A percentile compares a stretch with the other conserved stretches of the same genome.
phyloP scores from a whole-genome alignment of 1,140 invertebrate genomes.

The Belonocnema kinseyi region DNA sequence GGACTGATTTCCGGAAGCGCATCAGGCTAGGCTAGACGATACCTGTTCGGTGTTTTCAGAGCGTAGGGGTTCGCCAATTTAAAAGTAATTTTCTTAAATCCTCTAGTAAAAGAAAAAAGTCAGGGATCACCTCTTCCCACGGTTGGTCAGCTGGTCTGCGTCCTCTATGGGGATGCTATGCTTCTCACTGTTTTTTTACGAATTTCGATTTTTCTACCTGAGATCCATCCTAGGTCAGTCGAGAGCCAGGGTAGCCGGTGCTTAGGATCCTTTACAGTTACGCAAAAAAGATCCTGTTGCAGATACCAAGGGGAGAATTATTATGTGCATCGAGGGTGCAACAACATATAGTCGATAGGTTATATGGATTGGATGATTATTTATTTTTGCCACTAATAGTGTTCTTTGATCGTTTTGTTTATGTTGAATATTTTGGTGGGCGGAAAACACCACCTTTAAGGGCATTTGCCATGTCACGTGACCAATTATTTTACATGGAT shows the following conservation, averaged over 20 bases:
- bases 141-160: constrained; percentile 74
- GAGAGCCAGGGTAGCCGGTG: constrained; percentile 50
- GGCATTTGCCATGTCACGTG: too few relatives aligned
- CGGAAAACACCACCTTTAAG: too few relatives aligned
- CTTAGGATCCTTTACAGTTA: constrained; percentile 62
- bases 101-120: constrained; percentile 44
- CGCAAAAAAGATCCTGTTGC: constrained; percentile 40
- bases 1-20: constrained; percentile 58
- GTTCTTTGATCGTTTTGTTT: too few relatives aligned
- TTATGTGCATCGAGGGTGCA: constrained; percentile 26
- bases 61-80: constrained; percentile 63
- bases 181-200: constrained; percentile 57
- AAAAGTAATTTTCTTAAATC: constrained; percentile 68
- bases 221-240: constrained; percentile 57
- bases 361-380: neutral
- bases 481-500: too few relatives aligned
- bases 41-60: constrained; percentile 40
- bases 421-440: too few relatives aligned
- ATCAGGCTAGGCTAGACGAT: constrained; percentile 32
- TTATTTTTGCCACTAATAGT: neutral
- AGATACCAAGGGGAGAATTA: constrained; percentile 36
- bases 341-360: neutral
- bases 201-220: constrained; percentile 71
- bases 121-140: constrained; percentile 67
- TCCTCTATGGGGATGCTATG: constrained; percentile 24